Base-by-base conservation (phyloP, 1,140 invertebrate genomes). In the Sycobia sp. region DNA sequence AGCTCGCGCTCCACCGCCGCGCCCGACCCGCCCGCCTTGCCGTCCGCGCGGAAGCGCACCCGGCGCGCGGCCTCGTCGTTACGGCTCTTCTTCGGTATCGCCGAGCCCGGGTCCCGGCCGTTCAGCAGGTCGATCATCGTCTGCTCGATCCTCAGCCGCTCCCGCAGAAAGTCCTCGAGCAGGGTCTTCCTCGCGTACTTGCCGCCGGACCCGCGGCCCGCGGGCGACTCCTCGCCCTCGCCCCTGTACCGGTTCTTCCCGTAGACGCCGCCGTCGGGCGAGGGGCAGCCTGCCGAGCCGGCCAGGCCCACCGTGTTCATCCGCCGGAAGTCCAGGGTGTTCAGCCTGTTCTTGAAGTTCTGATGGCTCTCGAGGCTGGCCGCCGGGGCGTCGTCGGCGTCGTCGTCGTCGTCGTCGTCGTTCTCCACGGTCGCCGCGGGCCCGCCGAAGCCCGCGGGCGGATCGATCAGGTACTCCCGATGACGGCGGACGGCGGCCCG, bases 301-400 rank as follows among this genome's bases (percentile, higher is more conserved):
- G 23, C 62, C 18, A 80, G 64, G 7, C 76, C 79, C 1, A 82
- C 74, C 5, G 79, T 82, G 36, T 82, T 82, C 68, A 82, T 79
- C 25, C 70, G 39, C 14, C 65, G 73, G 39, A 80, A 74, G 38
- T 82, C 80, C 41, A 81, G 54, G 5, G 73, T 79, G 27, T 76
- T 77, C 8, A 82, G 67, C 51, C 71, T 71, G 34, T 71, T 75
- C 11, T 72, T 59, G 0, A 73, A 75, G 59, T 70, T 67, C 16
- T 68, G 51, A 13, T 57, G 57, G n/a, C 44, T 60, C 22, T 72
- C 66, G 22, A 56, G 51, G 41, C 70, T 73, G n/a, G n/a, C n/a
- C n/a, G n/a, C n/a, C 9, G 51, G 51, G n/a, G n/a, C n/a, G n/a
- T n/a, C n/a, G n/a, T n/a, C n/a, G n/a, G n/a, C n/a, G n/a, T n/a